Evolutionary conservation across 1,140 invertebrate species (phyloP).

Genomic region (Atta cephalotes): DNA sequence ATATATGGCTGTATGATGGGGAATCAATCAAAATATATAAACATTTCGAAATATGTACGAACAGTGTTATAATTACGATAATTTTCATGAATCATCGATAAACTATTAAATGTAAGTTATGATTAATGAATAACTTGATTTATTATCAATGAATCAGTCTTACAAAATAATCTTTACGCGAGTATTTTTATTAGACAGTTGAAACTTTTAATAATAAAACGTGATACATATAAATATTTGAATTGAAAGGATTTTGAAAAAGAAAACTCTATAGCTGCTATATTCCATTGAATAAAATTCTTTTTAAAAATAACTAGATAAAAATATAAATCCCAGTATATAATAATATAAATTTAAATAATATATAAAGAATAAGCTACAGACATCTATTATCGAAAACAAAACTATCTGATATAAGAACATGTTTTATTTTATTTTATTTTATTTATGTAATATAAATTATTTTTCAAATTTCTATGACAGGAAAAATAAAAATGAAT

Average conservation of each 20-base stretch:
- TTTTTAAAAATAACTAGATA: neutral
- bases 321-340: no score
- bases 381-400: neutral
- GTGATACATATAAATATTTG: neutral
- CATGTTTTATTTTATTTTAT: neutral
- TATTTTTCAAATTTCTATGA: neutral
- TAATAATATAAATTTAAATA: neutral
- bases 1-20: neutral
- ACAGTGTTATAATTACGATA: slow-evolving; percentile 30
- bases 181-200: slow-evolving; percentile 3
- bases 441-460: neutral
- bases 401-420: neutral
- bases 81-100: slow-evolving; percentile 65
- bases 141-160: slow-evolving; percentile 46
- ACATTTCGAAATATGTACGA: slow-evolving; percentile 10
- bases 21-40: slow-evolving; percentile 15
- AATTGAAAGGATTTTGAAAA: neutral
- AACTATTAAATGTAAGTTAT: slow-evolving; percentile 32
- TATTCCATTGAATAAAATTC: neutral
- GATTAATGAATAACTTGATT: slow-evolving; percentile 66
- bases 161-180: slow-evolving; percentile 26
- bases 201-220: neutral
- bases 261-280: neutral
- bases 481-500: no score
- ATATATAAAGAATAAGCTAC: neutral